Percentiles rank a stretch among this genome's conserved stretches.
Conservation (phyloP, 2,113 vertebrate species). For the Phainopepla nitens region DNA sequence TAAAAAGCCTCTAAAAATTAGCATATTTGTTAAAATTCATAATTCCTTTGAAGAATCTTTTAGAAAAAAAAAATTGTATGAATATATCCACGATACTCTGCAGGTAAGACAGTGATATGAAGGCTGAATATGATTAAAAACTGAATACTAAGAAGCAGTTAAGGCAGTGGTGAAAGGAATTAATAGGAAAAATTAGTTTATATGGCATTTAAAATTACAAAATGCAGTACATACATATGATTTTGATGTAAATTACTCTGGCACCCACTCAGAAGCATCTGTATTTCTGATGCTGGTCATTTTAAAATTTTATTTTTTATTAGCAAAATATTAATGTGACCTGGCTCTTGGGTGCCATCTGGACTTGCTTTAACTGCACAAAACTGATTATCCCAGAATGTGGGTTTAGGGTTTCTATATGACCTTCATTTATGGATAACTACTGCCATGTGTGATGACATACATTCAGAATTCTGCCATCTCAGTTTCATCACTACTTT, state of each 20-base stretch:
- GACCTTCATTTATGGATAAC: not conserved
- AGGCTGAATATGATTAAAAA: slow-evolving; percentile 40
- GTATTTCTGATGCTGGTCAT: not conserved
- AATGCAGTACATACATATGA: not conserved
- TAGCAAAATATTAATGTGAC: not conserved
- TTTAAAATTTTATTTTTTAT: not conserved
- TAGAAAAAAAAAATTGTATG: slow-evolving; percentile 40
- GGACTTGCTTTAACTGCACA: not conserved
- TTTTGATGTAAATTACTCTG: slow-evolving; percentile 10
- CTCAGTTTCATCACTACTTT: not conserved
- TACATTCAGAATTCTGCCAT: not conserved
- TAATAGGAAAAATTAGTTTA: slow-evolving; percentile 2
- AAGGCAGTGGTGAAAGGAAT: slow-evolving; percentile 68
- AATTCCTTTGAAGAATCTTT: slow-evolving; percentile 50
- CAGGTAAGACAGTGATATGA: slow-evolving; percentile 42
- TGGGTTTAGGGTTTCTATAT: not conserved
- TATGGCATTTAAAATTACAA: slow-evolving; percentile 15
- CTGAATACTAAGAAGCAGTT: slow-evolving; percentile 56
- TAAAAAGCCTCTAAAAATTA: slow-evolving; percentile 71
- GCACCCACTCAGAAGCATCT: not conserved
- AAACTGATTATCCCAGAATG: not conserved
- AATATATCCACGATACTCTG: slow-evolving; percentile 45
- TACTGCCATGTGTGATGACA: not conserved
- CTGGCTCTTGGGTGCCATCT: not conserved
- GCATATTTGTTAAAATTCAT: slow-evolving; percentile 42